Conservation (phyloP, 2,113 vertebrate genomes). For the Rhombomys opimus region DNA sequence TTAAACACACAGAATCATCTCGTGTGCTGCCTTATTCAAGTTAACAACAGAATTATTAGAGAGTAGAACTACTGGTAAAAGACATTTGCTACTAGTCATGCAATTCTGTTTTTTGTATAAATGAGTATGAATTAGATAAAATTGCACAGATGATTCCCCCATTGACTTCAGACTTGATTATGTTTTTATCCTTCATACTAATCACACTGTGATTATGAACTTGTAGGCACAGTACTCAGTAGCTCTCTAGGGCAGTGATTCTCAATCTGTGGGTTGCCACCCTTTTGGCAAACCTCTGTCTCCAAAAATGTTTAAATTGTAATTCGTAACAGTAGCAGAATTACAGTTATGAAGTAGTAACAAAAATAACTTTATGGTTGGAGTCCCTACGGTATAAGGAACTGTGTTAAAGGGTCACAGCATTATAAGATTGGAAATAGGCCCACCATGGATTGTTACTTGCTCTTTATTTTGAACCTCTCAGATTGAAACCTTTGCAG, state of each 20-base stretch:
- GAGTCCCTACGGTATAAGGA: no score
- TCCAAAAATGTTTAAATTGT: background rate
- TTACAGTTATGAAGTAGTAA: background rate
- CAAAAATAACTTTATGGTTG: background rate
- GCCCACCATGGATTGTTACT: background rate
- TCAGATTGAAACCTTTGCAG: background rate
- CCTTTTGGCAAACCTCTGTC: background rate
- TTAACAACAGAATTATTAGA: background rate
- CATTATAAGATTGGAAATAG: background rate
- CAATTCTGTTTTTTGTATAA: background rate
- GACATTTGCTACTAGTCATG: background rate
- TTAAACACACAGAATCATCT: background rate
- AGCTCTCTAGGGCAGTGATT: background rate
- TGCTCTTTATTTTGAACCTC: background rate
- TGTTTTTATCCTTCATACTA: background rate
- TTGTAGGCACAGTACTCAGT: background rate
- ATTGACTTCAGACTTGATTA: background rate
- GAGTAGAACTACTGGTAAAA: background rate
- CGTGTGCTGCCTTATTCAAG: background rate
- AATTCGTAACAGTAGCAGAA: background rate
- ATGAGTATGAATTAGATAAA: background rate
- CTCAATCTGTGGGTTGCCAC: background rate
- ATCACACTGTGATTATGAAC: background rate
- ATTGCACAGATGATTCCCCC: background rate
- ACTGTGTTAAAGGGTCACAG: background rate